Conservation (phyloP, 2,797 vertebrate species). For the Chrysocyon brachyurus region DNA sequence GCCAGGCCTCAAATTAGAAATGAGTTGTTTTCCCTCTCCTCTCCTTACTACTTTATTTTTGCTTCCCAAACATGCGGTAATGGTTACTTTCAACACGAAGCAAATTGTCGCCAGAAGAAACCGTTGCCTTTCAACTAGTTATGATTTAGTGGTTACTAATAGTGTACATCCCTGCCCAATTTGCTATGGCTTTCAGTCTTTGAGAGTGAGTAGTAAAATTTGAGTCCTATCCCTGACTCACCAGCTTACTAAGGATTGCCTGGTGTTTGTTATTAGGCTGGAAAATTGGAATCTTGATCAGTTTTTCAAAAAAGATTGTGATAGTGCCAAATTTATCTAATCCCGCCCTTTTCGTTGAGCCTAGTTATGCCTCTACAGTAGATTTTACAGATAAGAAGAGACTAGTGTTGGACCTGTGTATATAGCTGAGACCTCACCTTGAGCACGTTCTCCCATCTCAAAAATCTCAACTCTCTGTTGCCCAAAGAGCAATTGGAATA, state of each 20-base stretch:
- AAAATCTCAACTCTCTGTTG: slow-evolving; percentile 24
- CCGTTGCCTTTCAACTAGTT: slow-evolving; percentile 57
- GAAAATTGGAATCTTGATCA: slow-evolving; percentile 50
- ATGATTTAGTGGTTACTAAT: slow-evolving; percentile 77
- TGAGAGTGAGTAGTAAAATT: slow-evolving; percentile 54
- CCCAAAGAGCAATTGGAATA: slow-evolving; percentile 41
- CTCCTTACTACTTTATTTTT: slow-evolving; percentile 60
- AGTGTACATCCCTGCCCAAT: slow-evolving; percentile 25
- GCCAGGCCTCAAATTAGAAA: slow-evolving; percentile 56
- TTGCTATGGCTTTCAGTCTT: slow-evolving; percentile 55
- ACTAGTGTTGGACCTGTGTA: not conserved
- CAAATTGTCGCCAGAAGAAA: slow-evolving; percentile 64
- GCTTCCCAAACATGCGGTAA: slow-evolving; percentile 58
- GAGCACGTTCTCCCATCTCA: not conserved
- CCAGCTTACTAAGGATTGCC: slow-evolving; percentile 28
- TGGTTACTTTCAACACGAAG: slow-evolving; percentile 66
- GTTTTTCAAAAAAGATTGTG: not conserved
- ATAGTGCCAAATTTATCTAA: slow-evolving; percentile 6
- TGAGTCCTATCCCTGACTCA: slow-evolving; percentile 80
- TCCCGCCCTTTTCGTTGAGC: not conserved
- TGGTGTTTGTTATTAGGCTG: slow-evolving; percentile 51
- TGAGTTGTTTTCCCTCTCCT: slow-evolving; percentile 45
- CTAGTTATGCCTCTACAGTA: not conserved
- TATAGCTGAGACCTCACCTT: not conserved
- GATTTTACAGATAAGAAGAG: not conserved